Percentiles rank a stretch among this genome's conserved stretches.
phyloP scores from a whole-genome alignment of 2,888 invertebrate genomes.

The Brenthis hecate region DNA sequence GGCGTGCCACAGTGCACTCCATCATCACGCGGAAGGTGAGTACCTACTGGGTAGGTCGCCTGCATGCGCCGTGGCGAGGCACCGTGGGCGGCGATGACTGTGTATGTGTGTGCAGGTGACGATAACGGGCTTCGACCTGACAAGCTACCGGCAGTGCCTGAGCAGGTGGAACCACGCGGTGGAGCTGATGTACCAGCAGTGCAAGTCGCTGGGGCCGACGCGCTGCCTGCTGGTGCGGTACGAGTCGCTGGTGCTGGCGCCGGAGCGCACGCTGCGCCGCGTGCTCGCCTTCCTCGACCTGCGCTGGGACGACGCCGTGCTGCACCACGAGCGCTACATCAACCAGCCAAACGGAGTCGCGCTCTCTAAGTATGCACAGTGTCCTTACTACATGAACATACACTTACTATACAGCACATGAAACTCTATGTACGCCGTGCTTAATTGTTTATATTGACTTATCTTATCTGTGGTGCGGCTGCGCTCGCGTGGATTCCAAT shows the following conservation, averaged over 20 bases:
- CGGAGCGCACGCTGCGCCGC: slow-evolving; percentile 92
- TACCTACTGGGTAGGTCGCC: too few species aligned
- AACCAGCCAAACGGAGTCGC: slow-evolving; percentile 97
- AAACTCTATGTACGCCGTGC: too few species aligned
- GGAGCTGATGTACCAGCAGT: slow-evolving; percentile 96
- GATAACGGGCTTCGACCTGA: slow-evolving; percentile 96
- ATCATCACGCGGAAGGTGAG: slow-evolving; percentile 96
- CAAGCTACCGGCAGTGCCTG: slow-evolving; percentile 96
- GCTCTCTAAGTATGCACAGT: slow-evolving; percentile 89
- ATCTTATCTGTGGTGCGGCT: neutral
- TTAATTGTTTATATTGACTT: neutral
- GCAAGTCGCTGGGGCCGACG: slow-evolving; percentile 88
- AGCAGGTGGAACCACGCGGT: slow-evolving; percentile 98
- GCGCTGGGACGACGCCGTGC: slow-evolving; percentile 96
- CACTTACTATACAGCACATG: neutral
- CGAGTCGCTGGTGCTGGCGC: slow-evolving; percentile 98
- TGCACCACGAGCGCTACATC: slow-evolving; percentile 98
- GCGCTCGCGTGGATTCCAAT: neutral
- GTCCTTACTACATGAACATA: neutral
- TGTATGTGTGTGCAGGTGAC: slow-evolving; percentile 60
- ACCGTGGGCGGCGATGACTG: too few species aligned
- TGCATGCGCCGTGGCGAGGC: too few species aligned
- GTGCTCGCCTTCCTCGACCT: slow-evolving; percentile 94
- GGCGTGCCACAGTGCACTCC: slow-evolving; percentile 98
- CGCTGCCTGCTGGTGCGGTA: slow-evolving; percentile 96